These are phyloP conservation scores for Lineus longissimus DNA, from an alignment of 1,140 invertebrate genomes.

Conservation along the genomic window DNA sequence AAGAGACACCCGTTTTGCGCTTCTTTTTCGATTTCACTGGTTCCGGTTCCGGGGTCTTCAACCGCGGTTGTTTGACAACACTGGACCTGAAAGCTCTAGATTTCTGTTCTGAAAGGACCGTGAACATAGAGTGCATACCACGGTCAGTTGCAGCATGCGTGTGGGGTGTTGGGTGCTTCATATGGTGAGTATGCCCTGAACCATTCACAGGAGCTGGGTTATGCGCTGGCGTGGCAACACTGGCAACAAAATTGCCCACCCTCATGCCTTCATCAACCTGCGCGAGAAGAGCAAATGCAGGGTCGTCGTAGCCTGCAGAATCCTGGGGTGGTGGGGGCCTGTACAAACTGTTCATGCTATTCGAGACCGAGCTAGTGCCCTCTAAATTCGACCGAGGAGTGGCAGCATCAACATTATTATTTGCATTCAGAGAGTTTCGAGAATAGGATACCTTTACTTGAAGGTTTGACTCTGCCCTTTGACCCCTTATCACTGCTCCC, in stretches of 20 bases:
- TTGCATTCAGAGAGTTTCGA: background rate
- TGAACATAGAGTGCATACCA: background rate
- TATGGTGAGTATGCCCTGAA: too few relatives aligned
- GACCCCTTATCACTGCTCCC: too few relatives aligned
- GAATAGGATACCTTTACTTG: background rate
- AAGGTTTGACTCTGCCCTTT: too few relatives aligned
- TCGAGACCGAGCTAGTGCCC: background rate
- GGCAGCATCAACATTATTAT: background rate
- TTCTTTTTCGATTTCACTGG: background rate
- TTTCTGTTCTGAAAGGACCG: background rate
- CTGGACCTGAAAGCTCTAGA: background rate
- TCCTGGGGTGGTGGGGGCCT: background rate
- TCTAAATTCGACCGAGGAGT: background rate
- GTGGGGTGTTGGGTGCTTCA: too few relatives aligned
- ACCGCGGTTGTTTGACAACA: background rate
- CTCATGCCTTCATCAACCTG: background rate
- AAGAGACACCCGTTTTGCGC: background rate
- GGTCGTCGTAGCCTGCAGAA: background rate
- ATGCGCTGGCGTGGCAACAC: background rate
- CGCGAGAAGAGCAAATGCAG: background rate
- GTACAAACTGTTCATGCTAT: background rate
- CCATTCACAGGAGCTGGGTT: background rate
- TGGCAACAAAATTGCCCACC: slow-evolving; percentile 1
- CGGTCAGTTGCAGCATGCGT: background rate
- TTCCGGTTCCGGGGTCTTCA: background rate